Evolutionary conservation across 2,113 vertebrate species (phyloP), one percentile per base, ranked within the genome.

Genomic region (Ammospiza nelsoni): DNA sequence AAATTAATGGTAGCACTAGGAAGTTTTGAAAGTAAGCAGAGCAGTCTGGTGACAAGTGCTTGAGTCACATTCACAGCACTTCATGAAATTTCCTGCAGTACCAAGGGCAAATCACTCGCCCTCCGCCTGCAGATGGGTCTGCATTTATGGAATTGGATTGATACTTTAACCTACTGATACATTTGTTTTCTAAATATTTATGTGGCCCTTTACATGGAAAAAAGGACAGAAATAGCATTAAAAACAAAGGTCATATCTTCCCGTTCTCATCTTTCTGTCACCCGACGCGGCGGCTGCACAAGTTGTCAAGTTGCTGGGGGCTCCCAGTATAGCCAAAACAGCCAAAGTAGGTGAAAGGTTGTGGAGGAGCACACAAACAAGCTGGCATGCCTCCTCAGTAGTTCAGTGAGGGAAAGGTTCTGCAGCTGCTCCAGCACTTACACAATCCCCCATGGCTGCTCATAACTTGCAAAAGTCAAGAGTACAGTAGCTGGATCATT

Each of bases 331-430:
- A 7, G 71, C 83, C n/a, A 35, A 55, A 93, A 88, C 44, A 92
- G 90, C 21, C 15, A 0, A 95, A 97, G 89, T 96, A 79, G 96
- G 95, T 89, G 82, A 97, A 95, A 96, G 97, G 94, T 97, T 92
- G 46, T 51, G 63, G 61, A 72, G 62, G 51, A 89, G 52, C 46
- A 27, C 87, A 87, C 73, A 95, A 97, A 97, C 84, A 97, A 29
- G 48, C 83, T 82, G 94, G 44, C 13, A 0, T 85, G 73, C 89
- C 43, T 80, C 5, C 21, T 52, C 3, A 43, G 37, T 7, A 14
- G 88, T 92, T 96, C 94, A 96, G 88, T 90, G 37, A 74, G 94
- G 54, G 59, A 97, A 96, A 97, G 93, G 93, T 95, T 75, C 46
- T 61, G 66, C 62, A 81, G 88, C 94, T 90, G 96, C 59, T 75